These are phyloP conservation scores for Beris chalybata DNA, from an alignment of 2,888 invertebrate species.

Conservation along the genomic window DNA sequence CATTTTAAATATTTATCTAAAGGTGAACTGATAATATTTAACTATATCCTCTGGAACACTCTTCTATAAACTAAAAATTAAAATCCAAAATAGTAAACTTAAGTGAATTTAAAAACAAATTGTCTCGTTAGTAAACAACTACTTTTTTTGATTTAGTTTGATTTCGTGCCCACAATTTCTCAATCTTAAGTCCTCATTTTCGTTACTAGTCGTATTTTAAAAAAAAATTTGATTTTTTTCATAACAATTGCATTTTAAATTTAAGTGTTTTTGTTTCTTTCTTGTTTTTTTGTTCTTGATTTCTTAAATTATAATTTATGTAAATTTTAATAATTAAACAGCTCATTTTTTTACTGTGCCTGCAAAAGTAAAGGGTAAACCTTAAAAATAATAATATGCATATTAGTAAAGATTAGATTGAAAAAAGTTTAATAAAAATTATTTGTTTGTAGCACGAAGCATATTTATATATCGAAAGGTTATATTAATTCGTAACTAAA, in stretches of 20 bases:
- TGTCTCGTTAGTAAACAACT: no score
- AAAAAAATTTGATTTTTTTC: neutral
- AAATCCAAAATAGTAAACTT: no score
- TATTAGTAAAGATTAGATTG: conserved; percentile 57
- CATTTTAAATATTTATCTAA: no score
- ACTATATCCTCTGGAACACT: no score
- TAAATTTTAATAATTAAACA: conserved; percentile 37
- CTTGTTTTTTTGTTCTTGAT: conserved; percentile 35
- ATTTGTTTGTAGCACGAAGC: conserved; percentile 2
- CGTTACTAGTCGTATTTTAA: neutral
- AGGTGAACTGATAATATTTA: no score
- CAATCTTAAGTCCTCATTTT: neutral
- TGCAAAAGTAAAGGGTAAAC: conserved; percentile 58
- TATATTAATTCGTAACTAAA: neutral
- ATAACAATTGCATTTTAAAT: conserved; percentile 3
- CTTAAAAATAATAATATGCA: conserved; percentile 58
- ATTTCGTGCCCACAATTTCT: neutral
- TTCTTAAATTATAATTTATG: conserved; percentile 10
- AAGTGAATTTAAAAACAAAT: no score
- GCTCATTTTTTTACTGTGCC: conserved; percentile 53
- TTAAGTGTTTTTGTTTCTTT: conserved; percentile 29
- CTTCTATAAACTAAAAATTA: no score
- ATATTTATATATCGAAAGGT: neutral
- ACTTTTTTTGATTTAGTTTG: neutral
- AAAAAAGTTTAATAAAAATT: conserved; percentile 44